phyloP scores from a whole-genome alignment of 1,140 invertebrate genomes.

The Drosophila insularis region DNA sequence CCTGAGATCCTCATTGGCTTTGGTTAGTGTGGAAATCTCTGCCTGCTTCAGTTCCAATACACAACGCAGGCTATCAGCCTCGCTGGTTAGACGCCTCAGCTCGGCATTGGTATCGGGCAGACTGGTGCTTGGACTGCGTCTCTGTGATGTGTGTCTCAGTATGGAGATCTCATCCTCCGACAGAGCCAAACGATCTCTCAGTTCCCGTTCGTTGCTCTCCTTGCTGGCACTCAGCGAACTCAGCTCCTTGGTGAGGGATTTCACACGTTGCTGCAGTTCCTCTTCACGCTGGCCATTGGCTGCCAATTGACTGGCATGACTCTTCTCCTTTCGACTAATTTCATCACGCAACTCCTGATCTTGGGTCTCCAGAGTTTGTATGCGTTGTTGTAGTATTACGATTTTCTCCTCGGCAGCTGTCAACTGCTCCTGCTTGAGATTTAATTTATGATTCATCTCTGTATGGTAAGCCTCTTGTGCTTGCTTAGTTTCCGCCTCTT shows the following conservation, averaged over 20 bases:
- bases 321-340: conserved; percentile 54
- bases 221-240: conserved; percentile 46
- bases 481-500: conserved; percentile 57
- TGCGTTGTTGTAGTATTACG: conserved; percentile 62
- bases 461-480: conserved; percentile 60
- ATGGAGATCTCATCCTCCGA: conserved; percentile 79
- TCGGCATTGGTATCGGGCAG: conserved; percentile 53
- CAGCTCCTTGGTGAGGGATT: conserved; percentile 63
- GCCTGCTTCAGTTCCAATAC: conserved; percentile 90
- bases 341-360: conserved; percentile 75
- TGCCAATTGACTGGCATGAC: conserved; percentile 50
- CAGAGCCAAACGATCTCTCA: conserved; percentile 69
- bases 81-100: conserved; percentile 83
- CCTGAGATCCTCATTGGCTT: conserved; percentile 85
- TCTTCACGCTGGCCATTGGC: conserved; percentile 67
- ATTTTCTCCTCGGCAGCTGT: conserved; percentile 58
- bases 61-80: conserved; percentile 89
- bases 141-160: conserved; percentile 60
- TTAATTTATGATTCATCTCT: conserved; percentile 61
- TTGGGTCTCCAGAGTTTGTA: conserved; percentile 57
- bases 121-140: conserved; percentile 49
- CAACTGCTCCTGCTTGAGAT: conserved; percentile 59
- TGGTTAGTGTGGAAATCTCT: conserved; percentile 88
- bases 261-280: conserved; percentile 66
- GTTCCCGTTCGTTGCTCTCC: conserved; percentile 63